Conservation (phyloP, 2,797 vertebrate species). For the Cyprinella venusta region DNA sequence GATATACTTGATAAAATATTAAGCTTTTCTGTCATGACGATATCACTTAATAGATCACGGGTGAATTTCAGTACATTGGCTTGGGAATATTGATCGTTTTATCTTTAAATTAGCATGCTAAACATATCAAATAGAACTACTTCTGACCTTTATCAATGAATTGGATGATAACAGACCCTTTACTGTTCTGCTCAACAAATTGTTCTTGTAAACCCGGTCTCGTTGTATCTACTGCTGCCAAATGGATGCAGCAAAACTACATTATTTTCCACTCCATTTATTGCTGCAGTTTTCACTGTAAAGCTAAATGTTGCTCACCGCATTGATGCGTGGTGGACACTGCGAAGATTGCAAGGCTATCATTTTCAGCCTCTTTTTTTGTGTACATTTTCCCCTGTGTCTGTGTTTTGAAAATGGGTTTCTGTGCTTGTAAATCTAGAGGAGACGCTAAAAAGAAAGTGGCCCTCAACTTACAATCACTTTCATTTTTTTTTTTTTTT, state of each 20-base stretch:
- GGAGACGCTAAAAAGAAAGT: not conserved
- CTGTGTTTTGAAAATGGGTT: conserved; percentile 53
- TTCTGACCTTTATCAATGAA: not conserved
- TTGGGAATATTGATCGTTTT: not conserved
- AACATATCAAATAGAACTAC: too few species aligned
- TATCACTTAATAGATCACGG: not conserved
- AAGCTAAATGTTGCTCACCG: conserved; percentile 43
- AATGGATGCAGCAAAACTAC: conserved; percentile 65
- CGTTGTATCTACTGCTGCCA: conserved; percentile 58
- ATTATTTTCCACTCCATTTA: conserved; percentile 61
- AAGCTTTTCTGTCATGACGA: not conserved
- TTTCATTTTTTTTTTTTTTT: too few species aligned
- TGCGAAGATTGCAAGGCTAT: conserved; percentile 60
- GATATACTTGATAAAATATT: not conserved
- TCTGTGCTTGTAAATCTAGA: conserved; percentile 39
- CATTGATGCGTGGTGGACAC: conserved; percentile 43
- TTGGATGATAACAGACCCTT: not conserved
- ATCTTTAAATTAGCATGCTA: conserved; percentile 28
- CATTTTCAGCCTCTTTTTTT: conserved; percentile 45
- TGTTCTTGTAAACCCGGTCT: conserved; percentile 58
- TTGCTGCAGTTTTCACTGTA: conserved; percentile 55
- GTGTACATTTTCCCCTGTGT: conserved; percentile 42
- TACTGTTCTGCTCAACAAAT: not conserved
- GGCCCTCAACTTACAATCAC: not conserved
- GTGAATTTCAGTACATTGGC: not conserved